Evolutionary conservation across 2,888 invertebrate species (phyloP).

Genomic region (Polietes domitor): DNA sequence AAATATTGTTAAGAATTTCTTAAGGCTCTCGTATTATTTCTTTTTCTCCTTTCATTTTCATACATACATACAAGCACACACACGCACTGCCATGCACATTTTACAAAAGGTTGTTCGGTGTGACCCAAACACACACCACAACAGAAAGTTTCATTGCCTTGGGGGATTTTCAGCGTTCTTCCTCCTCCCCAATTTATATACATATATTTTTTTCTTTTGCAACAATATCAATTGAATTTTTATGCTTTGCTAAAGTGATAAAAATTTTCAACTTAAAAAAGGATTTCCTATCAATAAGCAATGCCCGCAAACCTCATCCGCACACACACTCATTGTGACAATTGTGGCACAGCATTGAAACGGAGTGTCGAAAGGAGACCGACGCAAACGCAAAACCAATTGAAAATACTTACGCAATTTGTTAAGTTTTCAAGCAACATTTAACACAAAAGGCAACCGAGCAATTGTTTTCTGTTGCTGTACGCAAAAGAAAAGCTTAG

Average conservation of each 20-base stretch:
- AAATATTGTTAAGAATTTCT: conserved; percentile 46
- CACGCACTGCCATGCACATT: not conserved
- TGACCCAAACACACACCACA: not conserved
- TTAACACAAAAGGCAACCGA: conserved; percentile 24
- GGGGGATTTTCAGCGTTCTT: conserved; percentile 17
- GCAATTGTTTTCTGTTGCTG: not conserved
- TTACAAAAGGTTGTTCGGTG: conserved; percentile 12
- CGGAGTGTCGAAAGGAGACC: not conserved
- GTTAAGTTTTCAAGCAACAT: conserved; percentile 37
- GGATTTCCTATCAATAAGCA: conserved; percentile 43
- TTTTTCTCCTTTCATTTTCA: not conserved
- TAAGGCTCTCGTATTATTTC: conserved; percentile 14
- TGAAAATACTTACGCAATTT: conserved; percentile 43
- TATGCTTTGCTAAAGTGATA: conserved; percentile 51
- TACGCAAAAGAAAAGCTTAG: not conserved
- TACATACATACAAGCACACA: not conserved
- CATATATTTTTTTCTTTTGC: not conserved
- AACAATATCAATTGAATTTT: conserved; percentile 54
- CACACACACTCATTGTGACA: not conserved
- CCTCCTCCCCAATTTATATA: not conserved
- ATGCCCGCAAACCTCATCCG: not conserved
- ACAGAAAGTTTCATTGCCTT: conserved; percentile 20
- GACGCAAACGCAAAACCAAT: conserved; percentile 1
- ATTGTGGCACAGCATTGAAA: not conserved
- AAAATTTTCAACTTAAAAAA: conserved; percentile 42